phyloP scores from a whole-genome alignment of 2,888 invertebrate species.

The Cyclophora albipunctata region DNA sequence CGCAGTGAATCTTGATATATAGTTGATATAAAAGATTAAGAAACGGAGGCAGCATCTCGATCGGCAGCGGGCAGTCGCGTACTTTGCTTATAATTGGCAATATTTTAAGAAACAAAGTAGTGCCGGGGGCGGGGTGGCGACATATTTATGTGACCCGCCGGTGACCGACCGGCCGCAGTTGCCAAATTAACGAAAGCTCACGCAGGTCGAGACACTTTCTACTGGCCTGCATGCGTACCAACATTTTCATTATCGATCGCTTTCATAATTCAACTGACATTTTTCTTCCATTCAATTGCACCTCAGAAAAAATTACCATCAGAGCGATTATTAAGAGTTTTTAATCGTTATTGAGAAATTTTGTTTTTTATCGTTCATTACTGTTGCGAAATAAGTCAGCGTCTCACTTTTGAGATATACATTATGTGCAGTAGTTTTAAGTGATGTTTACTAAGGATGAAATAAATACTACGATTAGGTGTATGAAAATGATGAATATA shows the following conservation, averaged over 20 bases:
- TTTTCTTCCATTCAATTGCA: constrained; percentile 65
- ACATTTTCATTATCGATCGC: constrained; percentile 71
- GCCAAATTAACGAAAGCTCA: constrained; percentile 67
- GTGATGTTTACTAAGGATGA: too few species aligned
- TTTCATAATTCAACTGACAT: constrained; percentile 72
- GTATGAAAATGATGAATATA: too few species aligned
- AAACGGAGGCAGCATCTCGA: constrained; percentile 43
- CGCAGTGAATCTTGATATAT: constrained; percentile 13
- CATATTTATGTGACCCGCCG: constrained; percentile 65
- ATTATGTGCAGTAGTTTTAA: neutral
- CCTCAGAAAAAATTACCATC: constrained; percentile 35
- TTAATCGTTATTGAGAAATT: constrained; percentile 31
- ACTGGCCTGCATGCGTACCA: constrained; percentile 56
- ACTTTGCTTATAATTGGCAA: constrained; percentile 66
- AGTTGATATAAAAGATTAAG: constrained; percentile 50
- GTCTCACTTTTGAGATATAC: constrained; percentile 1
- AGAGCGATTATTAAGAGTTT: constrained; percentile 33
- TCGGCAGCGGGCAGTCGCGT: constrained; percentile 42
- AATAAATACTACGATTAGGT: too few species aligned
- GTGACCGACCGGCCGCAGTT: constrained; percentile 56
- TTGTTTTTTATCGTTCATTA: constrained; percentile 26
- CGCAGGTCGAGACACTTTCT: constrained; percentile 70
- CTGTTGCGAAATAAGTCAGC: constrained; percentile 23
- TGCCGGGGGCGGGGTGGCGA: constrained; percentile 59
- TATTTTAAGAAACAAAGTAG: constrained; percentile 70